Evolutionary conservation across 2,113 vertebrate genomes (phyloP), one percentile per base, ranked within the genome.

Genomic region (Xiphias gladius): DNA sequence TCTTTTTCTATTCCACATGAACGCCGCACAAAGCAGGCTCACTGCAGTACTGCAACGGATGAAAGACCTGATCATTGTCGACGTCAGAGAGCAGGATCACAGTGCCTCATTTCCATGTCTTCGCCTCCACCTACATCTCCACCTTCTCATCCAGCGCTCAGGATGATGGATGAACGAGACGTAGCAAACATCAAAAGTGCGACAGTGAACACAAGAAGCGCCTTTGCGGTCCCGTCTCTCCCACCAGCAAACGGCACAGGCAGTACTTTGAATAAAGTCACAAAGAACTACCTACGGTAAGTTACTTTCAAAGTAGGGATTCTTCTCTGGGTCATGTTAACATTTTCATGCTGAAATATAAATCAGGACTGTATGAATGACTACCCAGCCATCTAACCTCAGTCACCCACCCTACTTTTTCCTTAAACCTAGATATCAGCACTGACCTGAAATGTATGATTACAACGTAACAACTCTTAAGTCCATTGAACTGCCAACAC

Each of bases 71-170:
- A 85, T 95, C 95, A 93, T 95, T 88, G 94, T 96, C 64, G 52
- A 94, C 90, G 93, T 95, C 93, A 92, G 64, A 59, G 93, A 93
- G 89, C 93, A 93, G 94, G 93, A 94, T 32, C 19, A 94, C 93
- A 41, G 93, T 96, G 94, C 95, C 95, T 95, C 95, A 92, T 93
- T 94, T 92, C 89, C 91, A 93, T 86, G 87, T 79, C 68, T 24
- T 57, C 24, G 8, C 70, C 85, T 93, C 88, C 91, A 93, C 78
- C 59, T 28, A 0, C 62, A 75, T 75, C 61, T 7, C 94, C 92
- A 92, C 93, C 95, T 96, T 95, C 90, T 95, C 92, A 95, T 95
- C 88, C 94, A 94, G 91, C 90, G 84, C 88, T 91, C 87, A 90
- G 82, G 91, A 85, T 66, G 77, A 86, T 66, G 79, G 82, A 85